Base-by-base conservation (phyloP, 1,140 invertebrate genomes). In the Philopotamus ludificatus region DNA sequence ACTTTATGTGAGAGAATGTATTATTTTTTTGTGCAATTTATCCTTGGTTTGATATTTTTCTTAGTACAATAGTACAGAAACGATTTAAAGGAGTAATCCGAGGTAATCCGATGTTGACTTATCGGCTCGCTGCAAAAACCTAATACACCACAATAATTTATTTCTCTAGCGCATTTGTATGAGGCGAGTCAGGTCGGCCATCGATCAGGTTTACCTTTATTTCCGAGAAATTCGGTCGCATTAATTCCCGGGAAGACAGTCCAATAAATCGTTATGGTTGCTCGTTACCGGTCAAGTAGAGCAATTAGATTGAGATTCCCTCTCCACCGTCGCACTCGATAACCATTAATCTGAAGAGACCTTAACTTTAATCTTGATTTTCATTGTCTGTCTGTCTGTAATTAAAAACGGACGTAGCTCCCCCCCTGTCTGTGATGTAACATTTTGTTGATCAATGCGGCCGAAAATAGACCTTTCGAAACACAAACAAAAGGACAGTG, bases 241-340 rank as follows among this genome's bases (percentile, higher is more conserved):
- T 60, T 60, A 60, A 60, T 60, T 60, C 57, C 47, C 42, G 22
- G 28, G 57, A 60, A 60, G 57, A 60, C 57, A 60, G 57, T 42
- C 57, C 57, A 60, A 60, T 60, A 60, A 60, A 60, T 60, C 57
- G 42, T 60, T 60, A 60, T 60, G 57, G 57, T 60, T 44, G 57
- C 57, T 60, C 57, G 57, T 60, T 60, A 60, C 57, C 57, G 57
- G 57, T 60, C 57, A 60, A 60, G 57, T 60, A 60, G 57, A 60
- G 57, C 57, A 60, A 60, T 60, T 60, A 60, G 57, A 60, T 60
- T 39, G 57, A 60, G 57, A 60, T 45, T 42, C 55, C 1, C 42
- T 18, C 23, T 34, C 41, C 55, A 16, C 20, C 42, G 47, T 60
- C 57, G 47, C 57, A 60, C 57, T 60, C 57, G 57, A 60, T 60